Evolutionary conservation across 2,113 vertebrate species (phyloP).

Genomic region (Parotia lawesii): DNA sequence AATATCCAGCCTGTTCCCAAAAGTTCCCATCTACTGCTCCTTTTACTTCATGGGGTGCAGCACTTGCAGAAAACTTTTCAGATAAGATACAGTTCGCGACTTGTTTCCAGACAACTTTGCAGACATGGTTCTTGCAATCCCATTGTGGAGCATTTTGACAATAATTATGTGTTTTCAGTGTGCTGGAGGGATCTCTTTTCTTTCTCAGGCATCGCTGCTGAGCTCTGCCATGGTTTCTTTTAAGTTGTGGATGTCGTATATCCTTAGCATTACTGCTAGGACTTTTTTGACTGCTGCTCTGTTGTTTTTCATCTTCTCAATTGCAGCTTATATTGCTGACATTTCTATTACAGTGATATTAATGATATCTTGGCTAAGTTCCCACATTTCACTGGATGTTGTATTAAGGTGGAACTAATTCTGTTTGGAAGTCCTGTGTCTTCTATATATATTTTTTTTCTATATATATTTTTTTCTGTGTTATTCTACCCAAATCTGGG

Average conservation of each 20-base stretch:
- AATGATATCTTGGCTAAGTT: background rate
- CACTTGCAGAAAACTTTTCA: background rate
- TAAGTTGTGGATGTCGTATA: background rate
- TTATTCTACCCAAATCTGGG: background rate
- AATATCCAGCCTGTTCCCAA: background rate
- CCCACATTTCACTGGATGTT: background rate
- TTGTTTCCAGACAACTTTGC: background rate
- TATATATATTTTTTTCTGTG: background rate
- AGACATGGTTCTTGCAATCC: background rate
- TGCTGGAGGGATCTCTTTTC: background rate
- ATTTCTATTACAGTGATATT: background rate
- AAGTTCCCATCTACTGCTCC: background rate
- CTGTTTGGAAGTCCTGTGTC: background rate
- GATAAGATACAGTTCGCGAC: background rate
- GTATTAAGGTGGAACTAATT: background rate
- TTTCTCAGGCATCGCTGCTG: background rate
- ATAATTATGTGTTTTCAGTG: background rate
- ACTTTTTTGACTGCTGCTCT: background rate
- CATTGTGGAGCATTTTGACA: background rate
- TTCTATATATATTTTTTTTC: background rate
- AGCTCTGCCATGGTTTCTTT: background rate
- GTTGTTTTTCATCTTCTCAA: background rate
- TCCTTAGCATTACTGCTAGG: background rate
- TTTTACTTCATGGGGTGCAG: background rate
- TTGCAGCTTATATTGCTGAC: background rate